Percentiles rank a stretch among this genome's conserved stretches.
Evolutionary conservation across 2,888 invertebrate genomes (phyloP).

Genomic region (Deilephila elpenor): DNA sequence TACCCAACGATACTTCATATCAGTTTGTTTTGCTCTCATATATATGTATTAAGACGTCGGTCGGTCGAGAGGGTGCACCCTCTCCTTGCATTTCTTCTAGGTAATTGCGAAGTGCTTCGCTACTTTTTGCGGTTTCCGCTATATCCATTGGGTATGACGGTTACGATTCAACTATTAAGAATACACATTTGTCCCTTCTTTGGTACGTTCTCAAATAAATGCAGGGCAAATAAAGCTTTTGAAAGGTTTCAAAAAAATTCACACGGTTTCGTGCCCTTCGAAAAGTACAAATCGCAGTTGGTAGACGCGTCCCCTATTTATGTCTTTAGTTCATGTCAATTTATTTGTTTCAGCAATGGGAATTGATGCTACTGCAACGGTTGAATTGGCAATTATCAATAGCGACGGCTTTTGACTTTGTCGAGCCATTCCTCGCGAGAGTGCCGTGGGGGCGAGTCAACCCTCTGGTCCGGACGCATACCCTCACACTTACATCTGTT

Average conservation of each 20-base stretch:
- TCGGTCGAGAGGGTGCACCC: slow-evolving; percentile 1
- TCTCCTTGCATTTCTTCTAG: slow-evolving; percentile 29
- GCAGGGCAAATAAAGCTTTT: slow-evolving; percentile 45
- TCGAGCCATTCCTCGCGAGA: slow-evolving; percentile 90
- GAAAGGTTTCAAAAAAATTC: slow-evolving; percentile 53
- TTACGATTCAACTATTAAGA: slow-evolving; percentile 74
- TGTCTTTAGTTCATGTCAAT: slow-evolving; percentile 34
- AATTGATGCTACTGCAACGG: slow-evolving; percentile 89
- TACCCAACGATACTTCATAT: background rate
- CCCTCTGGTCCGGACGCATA: slow-evolving; percentile 87
- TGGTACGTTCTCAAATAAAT: slow-evolving; percentile 49
- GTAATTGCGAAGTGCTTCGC: slow-evolving; percentile 72
- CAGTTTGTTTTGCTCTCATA: background rate
- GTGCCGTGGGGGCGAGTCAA: slow-evolving; percentile 85
- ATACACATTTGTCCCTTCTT: slow-evolving; percentile 64
- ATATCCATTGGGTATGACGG: slow-evolving; percentile 78
- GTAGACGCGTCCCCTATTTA: slow-evolving; percentile 18
- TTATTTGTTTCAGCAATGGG: slow-evolving; percentile 89
- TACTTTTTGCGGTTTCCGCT: slow-evolving; percentile 83
- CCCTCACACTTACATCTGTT: slow-evolving; percentile 90
- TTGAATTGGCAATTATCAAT: slow-evolving; percentile 92
- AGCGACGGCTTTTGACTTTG: slow-evolving; percentile 92
- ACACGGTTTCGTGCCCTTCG: slow-evolving; percentile 64
- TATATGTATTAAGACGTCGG: background rate
- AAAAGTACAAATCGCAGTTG: slow-evolving; percentile 40